Evolutionary conservation across 2,113 vertebrate genomes (phyloP).

Genomic region (Alouatta palliata): DNA sequence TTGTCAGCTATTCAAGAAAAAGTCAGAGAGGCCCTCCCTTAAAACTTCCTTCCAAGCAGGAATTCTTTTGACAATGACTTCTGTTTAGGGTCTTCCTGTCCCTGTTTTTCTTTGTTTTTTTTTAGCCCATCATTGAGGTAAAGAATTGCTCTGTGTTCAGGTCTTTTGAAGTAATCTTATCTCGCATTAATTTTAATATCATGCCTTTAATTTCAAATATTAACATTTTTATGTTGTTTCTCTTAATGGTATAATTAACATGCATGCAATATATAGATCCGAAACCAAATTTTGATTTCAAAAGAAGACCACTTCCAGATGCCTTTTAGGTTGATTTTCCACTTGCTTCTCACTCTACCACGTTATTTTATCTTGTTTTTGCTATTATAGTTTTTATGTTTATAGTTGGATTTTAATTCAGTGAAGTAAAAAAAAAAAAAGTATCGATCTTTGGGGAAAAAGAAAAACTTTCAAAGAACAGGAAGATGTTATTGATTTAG

Average conservation of each 20-base stretch:
- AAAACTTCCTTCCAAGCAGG: conserved; percentile 83
- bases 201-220: background rate
- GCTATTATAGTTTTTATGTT: background rate
- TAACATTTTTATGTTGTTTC: conserved; percentile 17
- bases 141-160: conserved; percentile 34
- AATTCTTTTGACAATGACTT: conserved; percentile 79
- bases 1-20: conserved; percentile 66
- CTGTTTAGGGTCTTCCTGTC: conserved; percentile 78
- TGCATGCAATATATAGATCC: background rate
- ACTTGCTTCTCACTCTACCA: background rate
- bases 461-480: background rate
- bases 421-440: background rate
- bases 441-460: background rate
- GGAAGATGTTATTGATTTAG: background rate
- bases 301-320: background rate
- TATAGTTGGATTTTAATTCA: conserved; percentile 40
- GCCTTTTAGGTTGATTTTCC: background rate
- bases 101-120: background rate
- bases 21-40: conserved; percentile 63
- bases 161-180: conserved; percentile 2
- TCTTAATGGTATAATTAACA: background rate
- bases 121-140: background rate
- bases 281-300: background rate
- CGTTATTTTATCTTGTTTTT: background rate
- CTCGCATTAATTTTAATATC: background rate